Evolutionary conservation across 1,140 invertebrate species (phyloP), one percentile per base, ranked within the genome.

Genomic region (Drosophila parabipectinata): DNA sequence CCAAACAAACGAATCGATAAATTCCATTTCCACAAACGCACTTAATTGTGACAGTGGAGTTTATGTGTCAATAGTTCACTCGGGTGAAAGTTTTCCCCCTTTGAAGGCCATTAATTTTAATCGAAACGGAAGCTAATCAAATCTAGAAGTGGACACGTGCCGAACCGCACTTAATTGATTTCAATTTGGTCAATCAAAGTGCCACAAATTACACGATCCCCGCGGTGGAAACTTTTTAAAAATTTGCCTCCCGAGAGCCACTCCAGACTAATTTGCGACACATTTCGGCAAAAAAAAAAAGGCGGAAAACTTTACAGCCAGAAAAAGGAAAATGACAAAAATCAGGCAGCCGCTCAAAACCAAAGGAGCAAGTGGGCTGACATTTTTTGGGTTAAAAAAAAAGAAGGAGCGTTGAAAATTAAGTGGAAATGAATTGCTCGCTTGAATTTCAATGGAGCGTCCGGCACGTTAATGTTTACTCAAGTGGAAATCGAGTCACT

Each of bases 351-450:
- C 34, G 60, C 39, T 75, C 45, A 74, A 79, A 55, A 69, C 45
- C 55, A 34, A 62, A 85, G 53, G 63, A 63, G 81, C 75, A 69
- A 50, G 51, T 4, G 44, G 44, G 18, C 7, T 9, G 39, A 24
- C 30, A 51, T 34, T 39, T 52, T 52, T 71, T 12, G 28, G 32
- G 52, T 64, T 45, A 28, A 58, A 53, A 53, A 59, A 72, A 28
- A 58, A 53, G 47, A 54, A 72, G 73, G 44, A 79, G 68, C 83
- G 83, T 88, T 88, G 79, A 88, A 88, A 88, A 88, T 88, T 88
- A 88, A 88, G 83, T 88, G 83, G 83, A 88, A 88, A 88, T 88
- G 83, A 88, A 88, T 88, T 88, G 83, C 83, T 79, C 83, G 83
- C 83, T 88, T 88, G 83, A 88, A 88, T 88, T 88, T 88, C 83